Conservation (phyloP, 2,888 invertebrate species). For the Idaea straminata region DNA sequence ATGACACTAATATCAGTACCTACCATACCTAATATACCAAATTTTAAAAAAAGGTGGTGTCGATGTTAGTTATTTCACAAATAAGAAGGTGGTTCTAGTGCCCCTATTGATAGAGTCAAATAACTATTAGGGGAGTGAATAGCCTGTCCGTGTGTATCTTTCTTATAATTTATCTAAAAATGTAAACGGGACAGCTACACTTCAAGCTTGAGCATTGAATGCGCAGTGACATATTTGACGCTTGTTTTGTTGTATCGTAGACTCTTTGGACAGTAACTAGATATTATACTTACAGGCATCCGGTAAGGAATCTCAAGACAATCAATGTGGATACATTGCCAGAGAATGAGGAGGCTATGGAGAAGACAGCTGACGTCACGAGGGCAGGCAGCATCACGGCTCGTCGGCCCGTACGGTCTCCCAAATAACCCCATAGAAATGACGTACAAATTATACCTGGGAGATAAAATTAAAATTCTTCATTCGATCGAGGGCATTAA, state of each 20-base stretch:
- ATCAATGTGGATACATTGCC: constrained; percentile 80
- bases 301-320: constrained; percentile 82
- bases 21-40: no score
- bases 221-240: no score
- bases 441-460: constrained; percentile 85
- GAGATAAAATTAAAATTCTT: constrained; percentile 9
- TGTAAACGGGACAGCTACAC: no score
- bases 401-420: constrained; percentile 86
- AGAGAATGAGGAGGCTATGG: constrained; percentile 81
- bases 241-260: no score
- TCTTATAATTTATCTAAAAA: no score
- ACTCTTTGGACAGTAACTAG: background rate
- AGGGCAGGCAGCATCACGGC: constrained; percentile 77
- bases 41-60: no score
- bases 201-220: no score
- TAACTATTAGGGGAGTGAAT: no score
- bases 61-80: background rate
- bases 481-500: background rate
- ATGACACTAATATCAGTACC: no score
- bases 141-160: no score
- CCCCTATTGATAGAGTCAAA: no score
- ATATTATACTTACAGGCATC: constrained; percentile 76
- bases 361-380: constrained; percentile 73
- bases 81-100: no score
- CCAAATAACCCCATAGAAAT: constrained; percentile 89